phyloP scores from a whole-genome alignment of 2,113 vertebrate genomes.

The Pollimyrus isidori region DNA sequence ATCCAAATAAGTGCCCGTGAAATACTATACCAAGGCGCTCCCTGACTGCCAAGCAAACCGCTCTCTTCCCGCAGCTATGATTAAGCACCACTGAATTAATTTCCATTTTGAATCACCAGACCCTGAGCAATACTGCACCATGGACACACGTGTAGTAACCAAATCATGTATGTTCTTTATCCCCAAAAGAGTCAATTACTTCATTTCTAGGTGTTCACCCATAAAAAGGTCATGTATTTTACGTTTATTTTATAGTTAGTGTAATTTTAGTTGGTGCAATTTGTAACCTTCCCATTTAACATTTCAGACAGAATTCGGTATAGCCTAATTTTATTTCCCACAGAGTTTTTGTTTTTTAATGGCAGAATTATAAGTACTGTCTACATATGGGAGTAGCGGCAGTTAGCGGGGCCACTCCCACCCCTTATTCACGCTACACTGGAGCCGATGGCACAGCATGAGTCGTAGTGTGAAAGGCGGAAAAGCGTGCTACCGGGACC shows the following conservation, averaged over 20 bases:
- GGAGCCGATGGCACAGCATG: background rate
- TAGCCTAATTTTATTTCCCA: background rate
- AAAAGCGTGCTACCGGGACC: background rate
- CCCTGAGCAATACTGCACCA: background rate
- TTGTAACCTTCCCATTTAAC: background rate
- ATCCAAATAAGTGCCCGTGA: background rate
- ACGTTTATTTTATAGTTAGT: background rate
- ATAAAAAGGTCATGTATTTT: background rate
- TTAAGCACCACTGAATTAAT: constrained; percentile 13
- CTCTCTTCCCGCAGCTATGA: background rate
- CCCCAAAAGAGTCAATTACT: background rate
- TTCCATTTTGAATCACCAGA: background rate
- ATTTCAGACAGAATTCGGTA: background rate
- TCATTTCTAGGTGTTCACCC: background rate
- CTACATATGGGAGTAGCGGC: background rate
- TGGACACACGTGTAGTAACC: background rate
- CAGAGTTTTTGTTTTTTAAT: background rate
- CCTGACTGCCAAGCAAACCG: background rate
- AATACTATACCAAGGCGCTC: background rate
- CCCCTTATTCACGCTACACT: background rate
- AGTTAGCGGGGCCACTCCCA: background rate
- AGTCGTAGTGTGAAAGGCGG: background rate
- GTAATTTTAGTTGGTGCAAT: background rate
- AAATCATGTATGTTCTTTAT: background rate
- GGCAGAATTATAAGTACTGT: background rate